A percentile compares a stretch with the other conserved stretches of the same genome.
These are phyloP conservation scores for Drosophila prostipennis DNA, from an alignment of 2,888 invertebrate species.

Conservation along the genomic window DNA sequence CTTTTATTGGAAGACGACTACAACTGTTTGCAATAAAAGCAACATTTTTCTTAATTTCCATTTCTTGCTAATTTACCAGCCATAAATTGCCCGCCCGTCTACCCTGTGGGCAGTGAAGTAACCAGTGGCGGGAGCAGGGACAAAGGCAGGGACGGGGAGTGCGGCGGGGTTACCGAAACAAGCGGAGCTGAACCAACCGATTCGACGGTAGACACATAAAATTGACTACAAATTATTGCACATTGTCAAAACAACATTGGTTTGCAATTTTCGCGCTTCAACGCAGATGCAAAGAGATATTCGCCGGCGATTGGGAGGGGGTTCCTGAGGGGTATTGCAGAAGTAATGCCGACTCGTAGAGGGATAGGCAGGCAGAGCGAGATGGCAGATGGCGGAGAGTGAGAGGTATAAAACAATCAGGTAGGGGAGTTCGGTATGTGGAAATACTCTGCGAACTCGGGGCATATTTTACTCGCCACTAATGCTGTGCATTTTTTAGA, in stretches of 20 bases:
- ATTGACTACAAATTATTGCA: conserved; percentile 81
- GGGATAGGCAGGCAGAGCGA: background rate
- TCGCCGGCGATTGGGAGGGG: conserved; percentile 7
- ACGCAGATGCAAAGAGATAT: conserved; percentile 70
- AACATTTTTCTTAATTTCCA: conserved; percentile 79
- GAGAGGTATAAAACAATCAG: conserved; percentile 25
- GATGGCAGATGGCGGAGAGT: background rate
- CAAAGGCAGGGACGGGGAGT: background rate
- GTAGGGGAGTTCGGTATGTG: conserved; percentile 34
- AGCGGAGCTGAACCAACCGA: conserved; percentile 65
- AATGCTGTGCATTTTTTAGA: conserved; percentile 3
- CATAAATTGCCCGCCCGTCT: conserved; percentile 69
- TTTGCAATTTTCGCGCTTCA: conserved; percentile 83
- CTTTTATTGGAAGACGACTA: conserved; percentile 78
- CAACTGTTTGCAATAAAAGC: conserved; percentile 80
- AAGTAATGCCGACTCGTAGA: conserved; percentile 8
- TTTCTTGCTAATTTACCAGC: conserved; percentile 80
- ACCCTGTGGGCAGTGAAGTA: conserved; percentile 58
- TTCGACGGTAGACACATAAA: conserved; percentile 76
- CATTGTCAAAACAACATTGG: conserved; percentile 83
- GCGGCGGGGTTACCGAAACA: conserved; percentile 47
- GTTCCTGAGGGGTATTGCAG: background rate
- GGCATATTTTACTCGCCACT: background rate
- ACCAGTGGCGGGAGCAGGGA: background rate
- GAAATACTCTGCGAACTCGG: conserved; percentile 40